These are phyloP conservation scores for Platorchestia sp. DNA, from an alignment of 1,140 invertebrate genomes.

Conservation along the genomic window DNA sequence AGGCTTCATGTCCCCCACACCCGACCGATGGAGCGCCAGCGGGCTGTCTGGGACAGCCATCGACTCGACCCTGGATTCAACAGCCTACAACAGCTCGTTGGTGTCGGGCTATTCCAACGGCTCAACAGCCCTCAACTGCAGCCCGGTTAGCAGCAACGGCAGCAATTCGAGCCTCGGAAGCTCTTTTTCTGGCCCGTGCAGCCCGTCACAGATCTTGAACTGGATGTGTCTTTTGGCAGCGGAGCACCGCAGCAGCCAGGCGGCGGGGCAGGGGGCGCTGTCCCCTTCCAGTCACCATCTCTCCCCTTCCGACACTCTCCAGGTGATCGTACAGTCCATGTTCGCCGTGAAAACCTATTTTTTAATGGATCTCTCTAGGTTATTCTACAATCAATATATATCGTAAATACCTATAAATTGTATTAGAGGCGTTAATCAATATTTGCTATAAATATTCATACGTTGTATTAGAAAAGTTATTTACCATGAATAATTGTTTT, in stretches of 20 bases:
- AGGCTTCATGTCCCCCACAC: slow-evolving; percentile 39
- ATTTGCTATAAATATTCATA: no score
- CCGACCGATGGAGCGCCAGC: slow-evolving; percentile 24
- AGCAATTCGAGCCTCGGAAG: slow-evolving; percentile 31
- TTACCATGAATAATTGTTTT: no score
- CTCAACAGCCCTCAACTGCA: not conserved
- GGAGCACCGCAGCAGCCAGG: slow-evolving; percentile 3
- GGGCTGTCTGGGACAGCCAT: slow-evolving; percentile 34
- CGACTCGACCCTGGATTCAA: not conserved
- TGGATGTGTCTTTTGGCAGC: slow-evolving; percentile 42
- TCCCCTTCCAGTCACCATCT: not conserved
- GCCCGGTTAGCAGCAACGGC: not conserved
- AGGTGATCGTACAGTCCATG: not conserved
- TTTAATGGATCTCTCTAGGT: no score
- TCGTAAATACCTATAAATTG: no score
- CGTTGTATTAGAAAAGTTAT: no score
- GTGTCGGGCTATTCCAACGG: not conserved
- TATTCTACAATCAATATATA: no score
- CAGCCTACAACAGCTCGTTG: not conserved
- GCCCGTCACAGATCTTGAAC: slow-evolving; percentile 20
- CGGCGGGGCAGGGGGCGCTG: not conserved
- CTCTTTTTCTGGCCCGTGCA: not conserved
- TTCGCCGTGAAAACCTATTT: not conserved
- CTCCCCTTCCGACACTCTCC: not conserved
- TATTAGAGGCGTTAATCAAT: no score